Evolutionary conservation across 2,797 vertebrate genomes (phyloP).

Genomic region (Acanthurus tractus): DNA sequence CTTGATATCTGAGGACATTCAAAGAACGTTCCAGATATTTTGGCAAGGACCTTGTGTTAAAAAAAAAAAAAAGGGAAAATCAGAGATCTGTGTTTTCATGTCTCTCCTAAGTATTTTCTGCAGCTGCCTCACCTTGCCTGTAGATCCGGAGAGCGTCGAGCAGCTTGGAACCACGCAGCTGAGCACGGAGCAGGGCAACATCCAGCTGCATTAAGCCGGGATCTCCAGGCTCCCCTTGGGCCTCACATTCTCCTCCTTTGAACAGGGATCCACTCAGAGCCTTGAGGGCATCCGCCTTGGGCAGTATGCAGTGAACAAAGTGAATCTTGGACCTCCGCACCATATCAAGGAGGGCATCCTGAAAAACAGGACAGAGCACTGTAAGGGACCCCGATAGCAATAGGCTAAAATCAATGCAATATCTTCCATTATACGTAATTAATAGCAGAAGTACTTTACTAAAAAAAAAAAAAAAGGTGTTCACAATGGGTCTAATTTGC

Average conservation of each 20-base stretch:
- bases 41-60: not conserved
- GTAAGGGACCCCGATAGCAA: constrained; percentile 32
- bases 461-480: constrained; percentile 1
- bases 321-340: constrained; percentile 94
- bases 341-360: constrained; percentile 97
- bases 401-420: not conserved
- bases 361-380: constrained; percentile 39
- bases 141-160: constrained; percentile 95
- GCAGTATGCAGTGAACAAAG: constrained; percentile 97
- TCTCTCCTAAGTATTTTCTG: constrained; percentile 4
- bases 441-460: not conserved
- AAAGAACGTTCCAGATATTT: not conserved
- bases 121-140: constrained; percentile 90
- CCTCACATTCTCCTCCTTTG: constrained; percentile 88
- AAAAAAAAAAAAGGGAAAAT: not conserved
- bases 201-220: constrained; percentile 93
- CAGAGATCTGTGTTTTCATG: not conserved
- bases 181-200: constrained; percentile 92
- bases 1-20: constrained; percentile 20
- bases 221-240: constrained; percentile 89
- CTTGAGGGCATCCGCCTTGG: constrained; percentile 88
- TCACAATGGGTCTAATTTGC: not conserved
- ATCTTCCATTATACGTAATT: constrained; percentile 6
- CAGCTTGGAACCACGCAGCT: constrained; percentile 93
- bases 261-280: constrained; percentile 83